These are phyloP conservation scores for Actinostola sp. DNA, from an alignment of 92 coral and sea anemone species.

Conservation along the genomic window DNA sequence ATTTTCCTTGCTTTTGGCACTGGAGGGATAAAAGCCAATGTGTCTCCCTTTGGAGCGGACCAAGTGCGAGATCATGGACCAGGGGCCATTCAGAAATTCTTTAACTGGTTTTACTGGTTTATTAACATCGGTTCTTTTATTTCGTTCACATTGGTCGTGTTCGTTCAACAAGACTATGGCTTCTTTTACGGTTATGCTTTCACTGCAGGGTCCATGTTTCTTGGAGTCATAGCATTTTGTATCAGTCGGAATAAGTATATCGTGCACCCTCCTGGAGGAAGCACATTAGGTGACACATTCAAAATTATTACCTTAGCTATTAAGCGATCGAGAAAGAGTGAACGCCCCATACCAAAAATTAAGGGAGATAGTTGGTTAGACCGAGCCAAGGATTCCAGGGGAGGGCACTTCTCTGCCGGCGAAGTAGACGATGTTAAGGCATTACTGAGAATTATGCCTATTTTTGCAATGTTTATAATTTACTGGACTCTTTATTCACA, in stretches of 20 bases:
- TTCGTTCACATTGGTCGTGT: slow-evolving; percentile 80
- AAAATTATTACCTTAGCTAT: slow-evolving; percentile 62
- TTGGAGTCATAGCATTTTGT: slow-evolving; percentile 63
- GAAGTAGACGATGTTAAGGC: slow-evolving; percentile 92
- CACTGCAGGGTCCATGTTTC: slow-evolving; percentile 71
- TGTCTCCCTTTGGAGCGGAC: slow-evolving; percentile 97
- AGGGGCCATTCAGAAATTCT: slow-evolving; percentile 79
- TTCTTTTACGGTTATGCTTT: slow-evolving; percentile 80
- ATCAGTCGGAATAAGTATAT: slow-evolving; percentile 67
- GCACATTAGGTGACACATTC: slow-evolving; percentile 69
- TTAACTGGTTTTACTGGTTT: slow-evolving; percentile 98
- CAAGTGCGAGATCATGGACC: slow-evolving; percentile 86
- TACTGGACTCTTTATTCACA: slow-evolving; percentile 88
- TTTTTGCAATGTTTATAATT: slow-evolving; percentile 73
- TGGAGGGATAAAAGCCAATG: slow-evolving; percentile 96
- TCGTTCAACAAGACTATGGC: slow-evolving; percentile 68
- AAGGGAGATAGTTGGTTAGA: slow-evolving; percentile 71
- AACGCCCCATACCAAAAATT: slow-evolving; percentile 1
- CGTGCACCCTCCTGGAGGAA: slow-evolving; percentile 80
- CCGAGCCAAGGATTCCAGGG: slow-evolving; percentile 69
- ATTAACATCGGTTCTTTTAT: slow-evolving; percentile 88
- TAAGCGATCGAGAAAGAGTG: slow-evolving; percentile 16
- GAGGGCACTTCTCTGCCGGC: slow-evolving; percentile 68
- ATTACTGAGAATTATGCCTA: slow-evolving; percentile 68
- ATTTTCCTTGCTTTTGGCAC: slow-evolving; percentile 82